Percentiles rank a stretch among this genome's conserved stretches.
Evolutionary conservation across 2,113 vertebrate species (phyloP).

Genomic region (Euleptes europaea): DNA sequence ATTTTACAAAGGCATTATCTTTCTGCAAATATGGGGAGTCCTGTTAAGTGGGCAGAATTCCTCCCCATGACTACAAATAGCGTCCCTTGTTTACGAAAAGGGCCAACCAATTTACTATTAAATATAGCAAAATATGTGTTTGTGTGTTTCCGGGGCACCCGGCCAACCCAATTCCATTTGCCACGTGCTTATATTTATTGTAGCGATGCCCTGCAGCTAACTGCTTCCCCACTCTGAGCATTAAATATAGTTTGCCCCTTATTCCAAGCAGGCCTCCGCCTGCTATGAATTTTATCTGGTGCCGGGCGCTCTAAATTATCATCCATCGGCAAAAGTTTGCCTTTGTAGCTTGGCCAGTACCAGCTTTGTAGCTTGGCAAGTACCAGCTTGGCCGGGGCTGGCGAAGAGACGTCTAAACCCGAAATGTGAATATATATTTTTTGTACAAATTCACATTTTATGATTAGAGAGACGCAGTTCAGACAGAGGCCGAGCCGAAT

Average conservation of each 20-base stretch:
- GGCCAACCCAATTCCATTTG: constrained; percentile 49
- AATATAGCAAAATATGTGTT: neutral
- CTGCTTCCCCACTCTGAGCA: constrained; percentile 52
- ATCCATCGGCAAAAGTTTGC: constrained; percentile 55
- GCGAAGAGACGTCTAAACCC: constrained; percentile 45
- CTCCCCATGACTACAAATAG: too few relatives aligned
- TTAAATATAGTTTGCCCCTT: constrained; percentile 51
- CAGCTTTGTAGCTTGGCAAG: constrained; percentile 51
- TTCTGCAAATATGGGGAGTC: too few relatives aligned
- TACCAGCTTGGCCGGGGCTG: constrained; percentile 58
- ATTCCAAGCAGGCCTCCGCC: constrained; percentile 47
- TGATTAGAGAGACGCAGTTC: constrained; percentile 54
- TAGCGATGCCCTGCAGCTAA: constrained; percentile 39
- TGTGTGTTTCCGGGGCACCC: neutral
- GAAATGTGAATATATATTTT: constrained; percentile 57
- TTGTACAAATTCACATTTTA: constrained; percentile 44
- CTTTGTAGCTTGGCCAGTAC: constrained; percentile 23
- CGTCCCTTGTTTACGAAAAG: too few relatives aligned
- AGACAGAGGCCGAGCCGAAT: constrained; percentile 34
- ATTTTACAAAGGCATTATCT: too few relatives aligned
- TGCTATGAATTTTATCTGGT: constrained; percentile 42
- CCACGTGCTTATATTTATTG: constrained; percentile 46
- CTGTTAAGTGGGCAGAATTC: too few relatives aligned
- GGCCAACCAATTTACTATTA: neutral
- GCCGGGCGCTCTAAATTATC: constrained; percentile 47